Conservation (phyloP, 2,797 vertebrate species). For the Bradypodion pumilum region DNA sequence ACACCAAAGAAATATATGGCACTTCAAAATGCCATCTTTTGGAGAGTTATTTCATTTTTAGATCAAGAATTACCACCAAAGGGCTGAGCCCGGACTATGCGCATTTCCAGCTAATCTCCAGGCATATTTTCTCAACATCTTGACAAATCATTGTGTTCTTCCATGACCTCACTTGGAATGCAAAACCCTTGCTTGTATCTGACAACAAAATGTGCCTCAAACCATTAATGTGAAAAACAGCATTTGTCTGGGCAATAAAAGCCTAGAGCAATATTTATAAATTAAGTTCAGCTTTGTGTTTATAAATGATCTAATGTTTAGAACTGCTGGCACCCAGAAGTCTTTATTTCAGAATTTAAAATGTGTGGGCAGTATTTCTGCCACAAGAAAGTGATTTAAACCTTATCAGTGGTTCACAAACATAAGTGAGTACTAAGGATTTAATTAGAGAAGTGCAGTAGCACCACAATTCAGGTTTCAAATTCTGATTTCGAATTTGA, state of each 20-base stretch:
- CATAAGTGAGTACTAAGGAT: not conserved
- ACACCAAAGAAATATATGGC: not conserved
- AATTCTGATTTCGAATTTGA: no score
- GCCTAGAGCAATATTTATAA: slow-evolving; percentile 1
- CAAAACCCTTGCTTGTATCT: not conserved
- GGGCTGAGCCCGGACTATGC: not conserved
- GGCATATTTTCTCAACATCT: not conserved
- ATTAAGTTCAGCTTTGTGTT: slow-evolving; percentile 15
- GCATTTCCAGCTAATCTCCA: not conserved
- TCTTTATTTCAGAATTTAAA: not conserved
- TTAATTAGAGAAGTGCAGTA: no score
- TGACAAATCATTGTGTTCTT: not conserved
- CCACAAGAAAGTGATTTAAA: not conserved
- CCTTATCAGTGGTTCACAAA: not conserved
- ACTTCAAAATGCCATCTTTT: not conserved
- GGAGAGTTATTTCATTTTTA: not conserved
- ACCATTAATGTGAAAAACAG: slow-evolving; percentile 7
- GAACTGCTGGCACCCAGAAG: not conserved
- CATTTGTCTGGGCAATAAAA: not conserved
- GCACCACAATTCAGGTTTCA: no score
- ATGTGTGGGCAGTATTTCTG: not conserved
- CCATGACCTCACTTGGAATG: not conserved
- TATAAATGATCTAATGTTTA: slow-evolving; percentile 27
- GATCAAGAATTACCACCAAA: not conserved
- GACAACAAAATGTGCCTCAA: not conserved